phyloP scores from a whole-genome alignment of 2,888 invertebrate species.

The Andrena flavipes region DNA sequence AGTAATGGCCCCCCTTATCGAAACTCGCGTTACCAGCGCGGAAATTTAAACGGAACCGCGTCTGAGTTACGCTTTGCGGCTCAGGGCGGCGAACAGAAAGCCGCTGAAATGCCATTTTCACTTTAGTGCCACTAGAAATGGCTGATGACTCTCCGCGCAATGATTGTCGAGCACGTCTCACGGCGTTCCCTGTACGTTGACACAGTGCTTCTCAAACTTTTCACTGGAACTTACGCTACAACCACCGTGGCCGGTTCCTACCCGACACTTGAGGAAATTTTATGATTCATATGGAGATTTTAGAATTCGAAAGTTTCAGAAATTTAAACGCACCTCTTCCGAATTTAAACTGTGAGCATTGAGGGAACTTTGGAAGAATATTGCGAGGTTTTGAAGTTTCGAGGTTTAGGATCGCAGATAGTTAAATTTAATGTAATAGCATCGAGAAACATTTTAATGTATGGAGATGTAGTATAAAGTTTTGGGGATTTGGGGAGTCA shows the following conservation, averaged over 20 bases:
- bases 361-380: neutral
- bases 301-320: no score
- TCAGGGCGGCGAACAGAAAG: conserved; percentile 25
- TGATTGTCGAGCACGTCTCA: conserved; percentile 14
- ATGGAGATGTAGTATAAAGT: no score
- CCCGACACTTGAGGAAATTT: neutral
- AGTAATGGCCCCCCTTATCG: conserved; percentile 24
- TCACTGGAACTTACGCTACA: neutral
- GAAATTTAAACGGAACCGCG: conserved; percentile 46
- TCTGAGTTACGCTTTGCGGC: conserved; percentile 29
- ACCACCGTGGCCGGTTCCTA: neutral
- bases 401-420: neutral
- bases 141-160: conserved; percentile 37
- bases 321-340: no score
- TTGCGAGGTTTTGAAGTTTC: neutral
- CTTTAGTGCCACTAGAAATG: conserved; percentile 31
- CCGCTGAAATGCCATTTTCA: conserved; percentile 45
- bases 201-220: conserved; percentile 46
- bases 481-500: no score
- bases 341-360: no score
- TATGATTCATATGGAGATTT: no score
- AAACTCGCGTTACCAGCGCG: conserved; percentile 18
- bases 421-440: no score
- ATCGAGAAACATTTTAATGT: no score
- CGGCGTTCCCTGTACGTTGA: neutral